Evolutionary conservation across 1,140 invertebrate species (phyloP).

Genomic region (Eciton burchellii): DNA sequence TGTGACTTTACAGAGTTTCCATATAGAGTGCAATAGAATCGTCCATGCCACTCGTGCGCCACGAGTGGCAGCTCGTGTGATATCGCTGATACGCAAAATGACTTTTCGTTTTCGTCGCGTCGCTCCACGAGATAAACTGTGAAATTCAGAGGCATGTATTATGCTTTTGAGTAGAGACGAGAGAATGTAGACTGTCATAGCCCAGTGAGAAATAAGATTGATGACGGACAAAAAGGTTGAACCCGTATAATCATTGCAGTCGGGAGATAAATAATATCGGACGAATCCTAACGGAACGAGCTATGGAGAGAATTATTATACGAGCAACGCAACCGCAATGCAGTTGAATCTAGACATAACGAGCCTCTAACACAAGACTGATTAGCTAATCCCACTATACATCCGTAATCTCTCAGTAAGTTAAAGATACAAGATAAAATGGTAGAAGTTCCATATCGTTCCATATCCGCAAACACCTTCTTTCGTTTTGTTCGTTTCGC

Average conservation of each 20-base stretch:
- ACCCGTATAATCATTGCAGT: constrained; percentile 65
- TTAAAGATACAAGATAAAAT: constrained; percentile 80
- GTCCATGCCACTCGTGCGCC: background rate
- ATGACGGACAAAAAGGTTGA: constrained; percentile 72
- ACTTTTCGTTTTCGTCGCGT: constrained; percentile 35
- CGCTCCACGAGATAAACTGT: constrained; percentile 35
- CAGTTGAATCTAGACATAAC: constrained; percentile 80
- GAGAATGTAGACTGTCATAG: constrained; percentile 84
- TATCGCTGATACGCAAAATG: background rate
- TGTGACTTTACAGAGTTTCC: background rate
- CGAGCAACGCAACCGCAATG: constrained; percentile 57
- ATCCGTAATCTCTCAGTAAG: constrained; percentile 83
- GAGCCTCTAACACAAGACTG: constrained; percentile 86
- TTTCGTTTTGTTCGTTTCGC: constrained; percentile 29
- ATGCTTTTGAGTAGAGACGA: constrained; percentile 80
- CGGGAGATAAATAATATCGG: constrained; percentile 66
- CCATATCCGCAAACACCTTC: constrained; percentile 68
- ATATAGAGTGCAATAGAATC: constrained; percentile 62
- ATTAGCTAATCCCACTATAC: constrained; percentile 85
- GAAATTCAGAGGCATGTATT: constrained; percentile 70
- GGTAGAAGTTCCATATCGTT: constrained; percentile 82
- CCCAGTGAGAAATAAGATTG: constrained; percentile 82
- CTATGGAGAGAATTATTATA: constrained; percentile 57
- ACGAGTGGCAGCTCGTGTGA: constrained; percentile 16
- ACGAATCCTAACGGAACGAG: constrained; percentile 61